Evolutionary conservation across 2,113 vertebrate species (phyloP), one percentile per base, ranked within the genome.

Genomic region (Oncorhynchus mykiss): DNA sequence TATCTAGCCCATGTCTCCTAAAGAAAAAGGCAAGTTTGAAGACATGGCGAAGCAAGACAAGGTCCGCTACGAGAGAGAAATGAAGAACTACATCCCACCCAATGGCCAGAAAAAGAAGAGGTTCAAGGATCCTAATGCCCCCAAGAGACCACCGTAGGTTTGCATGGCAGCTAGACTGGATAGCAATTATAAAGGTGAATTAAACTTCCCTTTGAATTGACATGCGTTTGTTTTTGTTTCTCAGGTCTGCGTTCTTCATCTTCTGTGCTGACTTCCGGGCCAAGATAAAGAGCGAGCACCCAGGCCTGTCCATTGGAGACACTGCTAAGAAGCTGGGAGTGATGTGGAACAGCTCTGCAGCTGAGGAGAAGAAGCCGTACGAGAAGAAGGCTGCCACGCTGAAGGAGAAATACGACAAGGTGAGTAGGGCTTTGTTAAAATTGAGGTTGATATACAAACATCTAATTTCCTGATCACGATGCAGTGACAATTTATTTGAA

Each of bases 321-420:
- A 96, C 97, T 0, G 97, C 97, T 34, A 99, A 98, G 90, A 99
- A 97, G 80, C 86, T 99, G 82, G 97, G 97, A 74, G 96, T 97
- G 87, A 97, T 97, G 96, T 99, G 97, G 97, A 98, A 98, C 87
- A 93, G 94, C 84, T 96, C 93, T 0, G 81, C 95, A 81, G 91
- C 94, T 67, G 96, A 97, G 62, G 94, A 97, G 62, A 99, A 98
- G 91, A 93, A 97, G 91, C 98, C 98, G 2, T 99, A 97, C 0
- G 96, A 99, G 75, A 97, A 95, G 90, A 98, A 97, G 89, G 98
- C 96, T 51, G 94, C 95, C 13, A 98, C 98, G 83, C 92, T 99
- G 94, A 99, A 99, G 94, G 97, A 99, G 83, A 99, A 99, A 39
- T 99, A 99, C 0, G 96, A 99, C 91, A 98, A 98, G 96, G 98